phyloP scores from a whole-genome alignment of 2,797 vertebrate genomes.

The Lemur catta region DNA sequence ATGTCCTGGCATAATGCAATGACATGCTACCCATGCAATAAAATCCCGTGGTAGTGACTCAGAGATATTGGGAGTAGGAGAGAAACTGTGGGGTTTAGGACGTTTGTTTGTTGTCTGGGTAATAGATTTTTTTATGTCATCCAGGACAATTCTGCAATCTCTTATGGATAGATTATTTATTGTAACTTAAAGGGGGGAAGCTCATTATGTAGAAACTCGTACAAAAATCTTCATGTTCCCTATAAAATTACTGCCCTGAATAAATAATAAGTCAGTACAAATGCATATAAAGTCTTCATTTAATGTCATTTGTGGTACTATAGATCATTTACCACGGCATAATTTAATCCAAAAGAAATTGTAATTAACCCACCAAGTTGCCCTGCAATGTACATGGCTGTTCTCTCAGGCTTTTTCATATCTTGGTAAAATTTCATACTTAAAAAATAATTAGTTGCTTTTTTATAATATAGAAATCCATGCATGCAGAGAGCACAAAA shows the following conservation, averaged over 20 bases:
- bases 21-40: too few species aligned
- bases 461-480: neutral
- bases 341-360: conserved; percentile 5
- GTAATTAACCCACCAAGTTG: neutral
- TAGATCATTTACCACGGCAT: neutral
- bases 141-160: neutral
- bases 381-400: neutral
- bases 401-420: neutral
- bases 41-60: neutral
- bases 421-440: neutral
- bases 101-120: conserved; percentile 4
- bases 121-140: neutral
- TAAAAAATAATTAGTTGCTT: conserved; percentile 10
- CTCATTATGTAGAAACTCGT: neutral
- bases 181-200: neutral
- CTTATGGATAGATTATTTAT: neutral
- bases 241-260: neutral
- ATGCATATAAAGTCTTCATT: neutral
- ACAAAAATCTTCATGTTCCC: neutral
- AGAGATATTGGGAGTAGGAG: neutral
- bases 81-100: neutral
- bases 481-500: neutral
- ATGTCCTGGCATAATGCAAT: neutral
- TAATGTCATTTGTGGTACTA: neutral
- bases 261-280: conserved; percentile 7